Evolutionary conservation across 2,797 vertebrate genomes (phyloP), one percentile per base, ranked within the genome.

Genomic region (Pangasius mekongensis): DNA sequence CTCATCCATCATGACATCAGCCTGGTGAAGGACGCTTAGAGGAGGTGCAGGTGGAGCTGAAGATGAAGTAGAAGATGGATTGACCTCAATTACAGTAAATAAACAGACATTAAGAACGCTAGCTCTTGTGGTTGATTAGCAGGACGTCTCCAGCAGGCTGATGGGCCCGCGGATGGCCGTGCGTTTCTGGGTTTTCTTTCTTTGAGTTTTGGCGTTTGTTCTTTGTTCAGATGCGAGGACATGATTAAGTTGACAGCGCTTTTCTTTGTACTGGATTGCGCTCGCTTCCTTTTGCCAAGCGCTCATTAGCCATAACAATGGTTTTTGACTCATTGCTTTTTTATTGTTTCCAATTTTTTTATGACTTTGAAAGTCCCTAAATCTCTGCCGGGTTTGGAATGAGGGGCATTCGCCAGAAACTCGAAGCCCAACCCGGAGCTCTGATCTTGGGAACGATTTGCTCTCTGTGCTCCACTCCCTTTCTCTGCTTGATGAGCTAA

Each of bases 1-100:
- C 95, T 96, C 97, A 97, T 98, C 96, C 95, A 97, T 97, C 96
- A 97, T 92, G 95, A 95, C 95, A 94, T 94, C 94, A 95, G 93
- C 92, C 91, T 95, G 95, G 92, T 95, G 94, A 94, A 88, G 83
- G 94, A 92, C 89, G 90, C 80, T 85, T 87, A 90, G 67, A 84
- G 78, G 76, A 90, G 73, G 81, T 67, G n/a, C 83, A 87, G 49
- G 73, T 77, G 47, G 22, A 88, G 81, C 52, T 76, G 36, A 84
- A 88, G 43, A 43, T 87, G 71, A 36, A 84, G 39, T 83, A 60
- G 39, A 86, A 67, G 82, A 87, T 83, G 87, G 49, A 73, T 85
- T 39, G 54, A 52, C 81, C 60, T 66, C 27, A 49, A 52, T 67
- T 30, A 33, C 0, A 9, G 43, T 52, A n/a, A 84, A 84, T 67